Percentiles rank a stretch among this genome's conserved stretches.
phyloP scores from a whole-genome alignment of 2,888 invertebrate genomes.

The Allygus modestus region DNA sequence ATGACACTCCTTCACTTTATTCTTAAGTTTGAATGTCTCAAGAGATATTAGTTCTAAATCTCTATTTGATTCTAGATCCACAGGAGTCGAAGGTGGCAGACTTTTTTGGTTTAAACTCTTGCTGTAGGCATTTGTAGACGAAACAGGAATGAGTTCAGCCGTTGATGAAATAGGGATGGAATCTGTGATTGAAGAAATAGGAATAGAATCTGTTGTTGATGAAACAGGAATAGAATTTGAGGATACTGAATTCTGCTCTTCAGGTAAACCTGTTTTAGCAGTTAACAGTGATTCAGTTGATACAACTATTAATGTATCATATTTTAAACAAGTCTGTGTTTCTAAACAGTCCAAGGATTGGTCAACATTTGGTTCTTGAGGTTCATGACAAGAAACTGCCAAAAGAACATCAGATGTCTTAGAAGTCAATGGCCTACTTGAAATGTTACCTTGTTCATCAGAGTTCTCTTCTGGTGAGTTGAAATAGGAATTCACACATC shows the following conservation, averaged over 20 bases:
- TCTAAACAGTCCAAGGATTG: neutral
- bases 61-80: neutral
- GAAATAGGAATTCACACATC: no score
- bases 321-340: neutral
- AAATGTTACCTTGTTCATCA: neutral
- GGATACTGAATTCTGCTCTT: neutral
- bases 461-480: neutral
- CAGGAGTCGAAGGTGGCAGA: neutral
- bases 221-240: neutral
- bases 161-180: no score
- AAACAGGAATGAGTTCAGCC: neutral
- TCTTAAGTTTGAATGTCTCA: neutral
- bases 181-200: no score
- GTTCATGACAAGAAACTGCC: neutral
- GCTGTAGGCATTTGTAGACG: neutral
- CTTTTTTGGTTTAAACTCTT: neutral
- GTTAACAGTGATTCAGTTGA: neutral
- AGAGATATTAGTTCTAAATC: neutral
- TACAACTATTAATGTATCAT: neutral
- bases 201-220: neutral
- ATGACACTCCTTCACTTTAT: constrained; percentile 4
- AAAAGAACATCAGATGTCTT: neutral
- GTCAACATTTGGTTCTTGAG: neutral
- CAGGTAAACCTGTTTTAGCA: neutral
- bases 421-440: neutral